Conservation (phyloP, 2,888 invertebrate genomes). For the Dromius quadrimaculatus region DNA sequence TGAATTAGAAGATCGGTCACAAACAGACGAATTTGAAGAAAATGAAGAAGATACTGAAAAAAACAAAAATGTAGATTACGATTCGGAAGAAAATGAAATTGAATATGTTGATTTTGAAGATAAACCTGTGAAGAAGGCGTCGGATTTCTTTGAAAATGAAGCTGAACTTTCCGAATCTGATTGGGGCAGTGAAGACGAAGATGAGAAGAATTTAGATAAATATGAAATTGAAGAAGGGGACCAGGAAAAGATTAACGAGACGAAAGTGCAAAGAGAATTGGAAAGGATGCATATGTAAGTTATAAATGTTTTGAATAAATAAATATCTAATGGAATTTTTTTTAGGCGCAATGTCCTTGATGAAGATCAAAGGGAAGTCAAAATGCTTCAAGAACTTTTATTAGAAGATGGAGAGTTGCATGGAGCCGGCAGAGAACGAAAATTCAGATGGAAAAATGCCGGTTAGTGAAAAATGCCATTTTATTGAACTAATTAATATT, state of each 20-base stretch:
- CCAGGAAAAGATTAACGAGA: conserved; percentile 83
- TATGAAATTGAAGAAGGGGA: conserved; percentile 90
- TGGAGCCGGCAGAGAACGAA: conserved; percentile 79
- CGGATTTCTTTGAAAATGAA: conserved; percentile 88
- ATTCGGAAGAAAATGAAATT: conserved; percentile 87
- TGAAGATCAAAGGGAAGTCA: conserved; percentile 88
- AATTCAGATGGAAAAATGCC: conserved; percentile 89
- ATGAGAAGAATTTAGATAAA: conserved; percentile 82
- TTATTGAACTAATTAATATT: background rate
- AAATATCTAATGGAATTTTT: conserved; percentile 37
- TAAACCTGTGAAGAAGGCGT: conserved; percentile 65
- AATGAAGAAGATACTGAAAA: conserved; percentile 59
- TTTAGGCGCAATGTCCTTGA: conserved; percentile 83
- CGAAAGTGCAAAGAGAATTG: conserved; percentile 81
- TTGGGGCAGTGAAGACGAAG: conserved; percentile 90
- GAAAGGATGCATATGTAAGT: conserved; percentile 85
- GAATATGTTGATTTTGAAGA: conserved; percentile 55
- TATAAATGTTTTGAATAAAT: background rate
- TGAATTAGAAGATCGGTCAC: conserved; percentile 62
- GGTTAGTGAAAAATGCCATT: conserved; percentile 69
- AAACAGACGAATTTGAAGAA: conserved; percentile 58
- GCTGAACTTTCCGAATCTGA: conserved; percentile 94
- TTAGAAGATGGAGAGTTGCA: conserved; percentile 92
- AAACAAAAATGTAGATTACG: conserved; percentile 73
- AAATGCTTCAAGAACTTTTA: conserved; percentile 85